Evolutionary conservation across 2,113 vertebrate genomes (phyloP), one percentile per base, ranked within the genome.

Genomic region (Erythrocercus mccallii): DNA sequence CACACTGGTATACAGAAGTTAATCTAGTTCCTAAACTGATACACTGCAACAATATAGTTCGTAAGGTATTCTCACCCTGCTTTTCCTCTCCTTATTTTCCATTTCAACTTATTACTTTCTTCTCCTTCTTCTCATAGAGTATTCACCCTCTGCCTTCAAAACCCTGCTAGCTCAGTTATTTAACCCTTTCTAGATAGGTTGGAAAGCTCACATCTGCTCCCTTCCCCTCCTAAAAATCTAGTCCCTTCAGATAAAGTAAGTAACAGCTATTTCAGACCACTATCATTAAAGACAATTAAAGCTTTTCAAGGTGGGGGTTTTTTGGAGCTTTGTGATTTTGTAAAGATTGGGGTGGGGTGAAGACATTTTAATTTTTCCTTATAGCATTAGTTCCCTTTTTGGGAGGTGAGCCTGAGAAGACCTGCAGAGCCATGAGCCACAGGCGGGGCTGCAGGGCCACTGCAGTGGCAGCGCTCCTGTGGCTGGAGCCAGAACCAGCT

Each of bases 371-470:
- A 9, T 6, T 80, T 76, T 86, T 48, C 38, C 21, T 61, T 27
- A 15, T 1, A 31, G 33, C 27, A 27, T 23, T 6, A 42, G 6
- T 14, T 51, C 56, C 6, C 10, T 48, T 73, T 72, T 38, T 37
- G 24, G 24, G 31, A 77, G 28, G 45, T 40, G 56, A 64, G 33
- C 53, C 68, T 18, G 22, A 37, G 58, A 40, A 45, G 61, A 60
- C 8, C 6, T 0, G 0, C 45, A 45, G 78, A 47, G 18, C 14
- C 20, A 14, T 6, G 22, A 77, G 85, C 19, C 6, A 0, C 0
- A 0, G 61, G 60, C 14, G 6, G 33, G 37, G 44, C 53, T 66
- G 40, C 40, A 8, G 1, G 2, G 48, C 16, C 24, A 0, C 57
- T 20, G 28, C 24, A 33, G 25, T 4, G 2, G 31, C 12, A 6